phyloP scores from a whole-genome alignment of 2,797 vertebrate genomes.

The Falco novaeseelandiae region DNA sequence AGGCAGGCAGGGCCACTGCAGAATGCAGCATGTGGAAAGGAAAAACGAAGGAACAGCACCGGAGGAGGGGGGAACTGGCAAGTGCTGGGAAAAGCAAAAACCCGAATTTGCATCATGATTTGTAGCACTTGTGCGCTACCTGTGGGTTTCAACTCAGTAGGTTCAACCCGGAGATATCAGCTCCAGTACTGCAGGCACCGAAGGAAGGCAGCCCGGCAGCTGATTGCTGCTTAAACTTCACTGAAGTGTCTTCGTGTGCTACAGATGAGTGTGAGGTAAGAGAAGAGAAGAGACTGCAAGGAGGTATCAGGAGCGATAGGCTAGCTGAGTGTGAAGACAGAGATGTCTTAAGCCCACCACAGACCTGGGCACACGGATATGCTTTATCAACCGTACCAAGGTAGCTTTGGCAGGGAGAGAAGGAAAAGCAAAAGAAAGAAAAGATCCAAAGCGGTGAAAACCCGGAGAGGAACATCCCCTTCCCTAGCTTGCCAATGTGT shows the following conservation, averaged over 20 bases:
- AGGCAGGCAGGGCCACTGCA: not conserved
- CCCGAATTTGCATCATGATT: fast-evolving
- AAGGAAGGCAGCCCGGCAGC: not conserved
- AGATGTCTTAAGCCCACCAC: fast-evolving
- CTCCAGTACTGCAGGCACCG: not conserved
- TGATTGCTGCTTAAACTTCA: not conserved
- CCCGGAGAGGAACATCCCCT: not conserved
- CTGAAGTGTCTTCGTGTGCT: not conserved
- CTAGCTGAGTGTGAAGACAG: not conserved
- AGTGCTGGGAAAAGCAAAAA: not conserved
- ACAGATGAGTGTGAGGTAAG: not conserved
- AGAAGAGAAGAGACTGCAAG: not conserved
- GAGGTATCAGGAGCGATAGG: not conserved
- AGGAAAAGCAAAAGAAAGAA: not conserved
- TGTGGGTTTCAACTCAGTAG: not conserved
- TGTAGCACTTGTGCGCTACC: not conserved
- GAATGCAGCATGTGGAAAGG: not conserved
- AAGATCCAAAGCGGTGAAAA: not conserved
- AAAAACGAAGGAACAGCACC: not conserved
- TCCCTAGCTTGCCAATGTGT: not conserved
- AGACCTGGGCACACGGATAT: not conserved
- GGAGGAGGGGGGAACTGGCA: not conserved
- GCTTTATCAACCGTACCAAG: not conserved
- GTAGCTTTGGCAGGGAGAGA: not conserved
- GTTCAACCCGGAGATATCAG: not conserved